These are phyloP conservation scores for Neolamprologus ventralis DNA, from an alignment of 2,113 vertebrate genomes.

Conservation along the genomic window DNA sequence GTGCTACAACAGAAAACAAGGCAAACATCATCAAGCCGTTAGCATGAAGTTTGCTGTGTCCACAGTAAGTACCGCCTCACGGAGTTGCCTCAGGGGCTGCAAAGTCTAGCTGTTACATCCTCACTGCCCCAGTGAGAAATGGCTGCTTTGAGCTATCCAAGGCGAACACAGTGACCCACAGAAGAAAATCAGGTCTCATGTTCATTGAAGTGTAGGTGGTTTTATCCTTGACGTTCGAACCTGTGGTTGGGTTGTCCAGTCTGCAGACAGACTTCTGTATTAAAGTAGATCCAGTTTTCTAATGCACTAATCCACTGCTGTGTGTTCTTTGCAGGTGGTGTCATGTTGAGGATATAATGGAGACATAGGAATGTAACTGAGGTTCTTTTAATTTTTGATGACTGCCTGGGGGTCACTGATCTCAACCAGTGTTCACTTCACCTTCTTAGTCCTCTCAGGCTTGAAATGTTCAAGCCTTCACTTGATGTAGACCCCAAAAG, in stretches of 20 bases:
- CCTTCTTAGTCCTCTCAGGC: background rate
- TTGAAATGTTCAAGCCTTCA: background rate
- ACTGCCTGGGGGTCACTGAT: background rate
- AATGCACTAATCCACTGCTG: background rate
- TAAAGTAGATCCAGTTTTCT: background rate
- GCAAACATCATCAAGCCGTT: background rate
- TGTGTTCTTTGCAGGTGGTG: background rate
- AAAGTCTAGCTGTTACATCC: background rate
- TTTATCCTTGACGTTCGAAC: background rate
- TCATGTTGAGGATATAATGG: background rate
- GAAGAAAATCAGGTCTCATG: conserved; percentile 12
- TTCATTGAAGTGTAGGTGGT: conserved; percentile 23
- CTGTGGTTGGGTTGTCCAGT: background rate
- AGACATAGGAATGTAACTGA: background rate
- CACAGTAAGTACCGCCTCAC: background rate
- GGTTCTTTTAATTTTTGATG: background rate
- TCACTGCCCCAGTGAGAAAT: conserved; percentile 33
- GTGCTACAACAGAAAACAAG: background rate
- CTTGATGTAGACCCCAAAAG: background rate
- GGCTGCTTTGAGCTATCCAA: background rate
- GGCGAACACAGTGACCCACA: conserved; percentile 28
- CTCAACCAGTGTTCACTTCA: background rate
- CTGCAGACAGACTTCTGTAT: background rate
- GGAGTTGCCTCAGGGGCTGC: background rate
- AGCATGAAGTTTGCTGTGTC: background rate